These are phyloP conservation scores for Phyllotis vaccarum DNA, from an alignment of 2,797 vertebrate species.

Conservation along the genomic window DNA sequence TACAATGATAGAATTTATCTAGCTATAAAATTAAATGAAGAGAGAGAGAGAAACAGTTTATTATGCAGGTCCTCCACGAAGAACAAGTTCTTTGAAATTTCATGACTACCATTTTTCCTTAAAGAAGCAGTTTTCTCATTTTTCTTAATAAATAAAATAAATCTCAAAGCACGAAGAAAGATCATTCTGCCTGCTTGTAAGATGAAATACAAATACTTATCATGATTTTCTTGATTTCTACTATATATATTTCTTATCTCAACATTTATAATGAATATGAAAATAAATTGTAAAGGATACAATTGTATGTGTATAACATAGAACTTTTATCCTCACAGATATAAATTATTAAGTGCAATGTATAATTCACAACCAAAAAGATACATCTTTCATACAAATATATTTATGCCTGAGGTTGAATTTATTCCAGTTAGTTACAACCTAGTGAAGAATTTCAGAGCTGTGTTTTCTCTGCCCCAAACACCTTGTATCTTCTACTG, in stretches of 20 bases:
- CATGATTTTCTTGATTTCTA: slow-evolving; percentile 15
- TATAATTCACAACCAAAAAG: slow-evolving; percentile 69
- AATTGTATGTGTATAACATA: neutral
- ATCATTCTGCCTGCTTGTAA: slow-evolving; percentile 11
- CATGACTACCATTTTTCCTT: neutral
- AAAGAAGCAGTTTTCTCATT: slow-evolving; percentile 5
- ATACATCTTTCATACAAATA: slow-evolving; percentile 56
- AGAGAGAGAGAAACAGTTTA: too few species aligned
- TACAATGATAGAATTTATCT: slow-evolving; percentile 78
- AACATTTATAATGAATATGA: slow-evolving; percentile 6
- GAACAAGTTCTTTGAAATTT: slow-evolving; percentile 50
- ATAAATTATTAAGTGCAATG: slow-evolving; percentile 67
- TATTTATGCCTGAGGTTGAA: slow-evolving; percentile 31
- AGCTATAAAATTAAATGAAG: neutral
- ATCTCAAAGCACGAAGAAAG: neutral
- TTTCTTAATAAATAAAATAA: slow-evolving; percentile 64
- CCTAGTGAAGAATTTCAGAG: slow-evolving; percentile 43
- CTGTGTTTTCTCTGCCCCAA: slow-evolving; percentile 37
- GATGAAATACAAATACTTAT: neutral
- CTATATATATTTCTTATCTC: slow-evolving; percentile 15
- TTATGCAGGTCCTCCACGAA: neutral
- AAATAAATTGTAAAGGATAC: slow-evolving; percentile 33
- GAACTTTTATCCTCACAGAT: slow-evolving; percentile 37
- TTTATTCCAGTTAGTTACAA: slow-evolving; percentile 59
- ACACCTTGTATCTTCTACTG: neutral